Percentiles rank a stretch among this genome's conserved stretches.
phyloP scores from a whole-genome alignment of 2,797 vertebrate genomes.

The Megaceryle alcyon region DNA sequence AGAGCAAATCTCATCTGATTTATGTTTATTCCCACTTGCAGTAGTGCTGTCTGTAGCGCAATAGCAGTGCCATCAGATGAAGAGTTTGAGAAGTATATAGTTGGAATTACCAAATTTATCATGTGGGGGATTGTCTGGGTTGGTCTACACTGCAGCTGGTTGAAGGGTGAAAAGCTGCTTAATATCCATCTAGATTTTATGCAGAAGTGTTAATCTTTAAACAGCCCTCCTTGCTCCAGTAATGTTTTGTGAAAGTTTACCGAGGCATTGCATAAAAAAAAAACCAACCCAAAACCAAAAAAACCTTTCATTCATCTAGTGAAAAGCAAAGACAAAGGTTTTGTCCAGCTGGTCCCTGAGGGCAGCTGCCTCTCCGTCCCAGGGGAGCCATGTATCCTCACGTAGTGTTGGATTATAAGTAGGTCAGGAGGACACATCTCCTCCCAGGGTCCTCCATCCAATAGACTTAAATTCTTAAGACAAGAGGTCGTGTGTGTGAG shows the following conservation, averaged over 20 bases:
- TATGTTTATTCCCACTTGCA: background rate
- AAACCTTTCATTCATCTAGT: background rate
- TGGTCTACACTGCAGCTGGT: background rate
- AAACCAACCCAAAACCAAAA: background rate
- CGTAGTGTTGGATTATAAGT: background rate
- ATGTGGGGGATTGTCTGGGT: background rate
- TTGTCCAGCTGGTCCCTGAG: accelerated
- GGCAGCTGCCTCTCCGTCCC: accelerated
- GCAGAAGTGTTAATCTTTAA: background rate
- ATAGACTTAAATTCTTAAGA: background rate
- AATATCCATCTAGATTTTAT: background rate
- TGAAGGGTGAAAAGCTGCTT: background rate
- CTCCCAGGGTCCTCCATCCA: background rate
- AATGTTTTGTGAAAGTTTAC: background rate
- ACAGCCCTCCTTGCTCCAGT: background rate
- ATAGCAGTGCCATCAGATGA: background rate
- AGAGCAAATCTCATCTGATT: background rate
- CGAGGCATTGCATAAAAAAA: background rate
- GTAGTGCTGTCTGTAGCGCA: background rate
- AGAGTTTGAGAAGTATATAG: background rate
- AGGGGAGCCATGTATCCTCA: accelerated
- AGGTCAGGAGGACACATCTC: background rate
- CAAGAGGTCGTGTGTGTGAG: background rate
- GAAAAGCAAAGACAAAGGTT: background rate
- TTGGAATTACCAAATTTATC: background rate